A percentile compares a stretch with the other conserved stretches of the same genome.
Conservation (phyloP, 2,797 vertebrate genomes). For the Gila robusta region DNA sequence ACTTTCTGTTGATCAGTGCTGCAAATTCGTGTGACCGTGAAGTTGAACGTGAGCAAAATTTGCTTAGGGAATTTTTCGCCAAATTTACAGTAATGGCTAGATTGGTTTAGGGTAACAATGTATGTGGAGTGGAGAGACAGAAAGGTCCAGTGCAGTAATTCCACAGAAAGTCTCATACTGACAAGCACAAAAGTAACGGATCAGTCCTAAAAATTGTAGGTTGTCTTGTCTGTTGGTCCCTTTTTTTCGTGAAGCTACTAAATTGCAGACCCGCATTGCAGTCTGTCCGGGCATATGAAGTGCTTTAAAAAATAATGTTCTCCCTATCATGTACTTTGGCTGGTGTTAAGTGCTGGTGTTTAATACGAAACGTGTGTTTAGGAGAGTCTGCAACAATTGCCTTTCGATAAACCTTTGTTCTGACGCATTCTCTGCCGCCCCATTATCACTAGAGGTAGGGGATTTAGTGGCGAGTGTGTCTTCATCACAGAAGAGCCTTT, state of each 20-base stretch:
- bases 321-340: conserved; percentile 53
- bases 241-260: background rate
- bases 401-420: conserved; percentile 82
- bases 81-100: background rate
- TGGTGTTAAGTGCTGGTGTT: conserved; percentile 57
- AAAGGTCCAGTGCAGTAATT: background rate
- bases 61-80: background rate
- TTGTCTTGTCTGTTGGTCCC: conserved; percentile 1
- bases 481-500: conserved; percentile 71
- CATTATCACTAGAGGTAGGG: conserved; percentile 75
- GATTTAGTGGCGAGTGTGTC: conserved; percentile 71
- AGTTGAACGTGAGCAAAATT: background rate
- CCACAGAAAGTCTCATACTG: background rate
- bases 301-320: conserved; percentile 51
- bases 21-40: background rate
- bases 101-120: background rate
- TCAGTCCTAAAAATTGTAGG: conserved; percentile 25
- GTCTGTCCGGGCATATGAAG: conserved; percentile 33
- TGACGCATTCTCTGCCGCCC: conserved; percentile 67
- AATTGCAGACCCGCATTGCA: conserved; percentile 45
- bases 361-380: conserved; percentile 57
- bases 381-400: conserved; percentile 70
- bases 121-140: background rate
- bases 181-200: background rate
- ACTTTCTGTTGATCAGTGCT: background rate